A percentile compares a stretch with the other conserved stretches of the same genome.
Conservation (phyloP, 2,797 vertebrate species). For the Cynopterus sphinx region DNA sequence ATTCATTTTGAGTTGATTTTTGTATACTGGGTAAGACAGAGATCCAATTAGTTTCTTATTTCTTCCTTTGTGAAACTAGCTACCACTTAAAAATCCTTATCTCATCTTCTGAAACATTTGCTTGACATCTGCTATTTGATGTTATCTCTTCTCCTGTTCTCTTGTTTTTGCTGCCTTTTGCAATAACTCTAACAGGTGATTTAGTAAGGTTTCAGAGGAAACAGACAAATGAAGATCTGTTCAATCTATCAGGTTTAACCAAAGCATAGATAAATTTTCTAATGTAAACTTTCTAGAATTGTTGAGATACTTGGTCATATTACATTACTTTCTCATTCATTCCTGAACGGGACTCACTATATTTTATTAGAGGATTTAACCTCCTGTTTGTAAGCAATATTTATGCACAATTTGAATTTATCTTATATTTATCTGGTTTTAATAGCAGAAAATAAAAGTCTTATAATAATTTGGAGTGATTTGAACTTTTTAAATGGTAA, state of each 20-base stretch:
- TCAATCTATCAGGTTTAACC: neutral
- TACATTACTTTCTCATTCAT: neutral
- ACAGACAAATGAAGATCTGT: neutral
- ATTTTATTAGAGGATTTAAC: neutral
- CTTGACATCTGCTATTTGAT: neutral
- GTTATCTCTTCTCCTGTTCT: neutral
- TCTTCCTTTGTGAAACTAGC: neutral
- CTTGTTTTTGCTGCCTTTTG: neutral
- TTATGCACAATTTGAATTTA: neutral
- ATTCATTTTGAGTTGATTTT: neutral
- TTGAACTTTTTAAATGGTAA: neutral
- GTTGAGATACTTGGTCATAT: neutral
- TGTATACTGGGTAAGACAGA: neutral
- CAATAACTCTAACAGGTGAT: neutral
- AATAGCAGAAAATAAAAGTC: neutral
- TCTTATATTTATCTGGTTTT: neutral
- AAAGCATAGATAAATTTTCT: neutral
- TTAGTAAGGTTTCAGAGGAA: neutral
- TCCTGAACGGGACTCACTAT: neutral
- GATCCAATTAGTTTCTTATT: neutral
- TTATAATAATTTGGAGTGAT: neutral
- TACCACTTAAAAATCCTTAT: neutral
- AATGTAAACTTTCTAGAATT: neutral
- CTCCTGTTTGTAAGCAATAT: neutral
- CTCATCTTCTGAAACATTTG: neutral